Evolutionary conservation across 2,888 invertebrate species (phyloP), one percentile per base, ranked within the genome.

Genomic region (Erebia palarica): DNA sequence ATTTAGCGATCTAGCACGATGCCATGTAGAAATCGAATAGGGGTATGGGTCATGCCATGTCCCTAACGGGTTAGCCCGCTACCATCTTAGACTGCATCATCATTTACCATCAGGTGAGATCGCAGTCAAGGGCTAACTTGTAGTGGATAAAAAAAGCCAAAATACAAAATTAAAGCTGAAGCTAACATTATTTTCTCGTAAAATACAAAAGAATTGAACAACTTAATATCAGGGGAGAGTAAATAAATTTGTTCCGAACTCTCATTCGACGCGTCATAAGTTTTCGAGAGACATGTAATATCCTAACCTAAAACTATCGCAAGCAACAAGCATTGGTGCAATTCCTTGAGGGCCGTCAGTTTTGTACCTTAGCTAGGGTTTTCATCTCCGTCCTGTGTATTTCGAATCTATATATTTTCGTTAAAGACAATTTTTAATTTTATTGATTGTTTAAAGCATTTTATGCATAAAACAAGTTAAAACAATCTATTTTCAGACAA

Each of bases 271-370:
- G 73, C 71, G 69, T 73, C 73, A 71, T 73, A 75, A 75, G 71
- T 75, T 75, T 73, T 59, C 51, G 64, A 75, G 71, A 71, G 71
- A 73, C 75, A 73, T 73, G 72, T 69, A 75, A 73, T 77, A 74
- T 75, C 75, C 59, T 68, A 72, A 71, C 73, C 74, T 71, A 73
- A 79, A 75, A 75, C 75, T 76, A 75, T 72, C 68, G 74, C 66
- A 70, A 78, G 77, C 79, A 81, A 76, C 77, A 76, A 77, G 81
- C 84, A 82, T 83, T 82, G 84, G 78, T 88, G 90, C 87, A 87
- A 91, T 90, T 88, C 91, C 91, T 91, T 77, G 80, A 84, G 85
- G 89, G 85, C 84, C 80, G 84, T 85, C 83, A 84, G 87, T 86
- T 88, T 84, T 85, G 81, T 78, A 85, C 81, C 82, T 82, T 81